Evolutionary conservation across 2,113 vertebrate species (phyloP), one percentile per base, ranked within the genome.

Genomic region (Crotalus helleri): DNA sequence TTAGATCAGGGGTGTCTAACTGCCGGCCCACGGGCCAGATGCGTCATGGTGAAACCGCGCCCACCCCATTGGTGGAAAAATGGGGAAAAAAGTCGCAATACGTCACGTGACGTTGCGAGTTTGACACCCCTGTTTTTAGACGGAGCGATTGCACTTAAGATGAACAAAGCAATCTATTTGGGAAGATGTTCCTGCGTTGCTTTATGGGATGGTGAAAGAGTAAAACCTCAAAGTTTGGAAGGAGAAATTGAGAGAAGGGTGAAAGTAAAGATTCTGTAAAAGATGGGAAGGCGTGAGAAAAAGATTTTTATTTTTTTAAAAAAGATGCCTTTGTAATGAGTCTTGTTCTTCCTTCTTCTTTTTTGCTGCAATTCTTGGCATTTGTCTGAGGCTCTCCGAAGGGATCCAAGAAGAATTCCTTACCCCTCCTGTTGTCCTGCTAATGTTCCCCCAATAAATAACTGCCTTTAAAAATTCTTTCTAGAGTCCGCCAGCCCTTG

Each of bases 401-500:
- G 95, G 95, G 94, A 95, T 74, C 29, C 9, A 13, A 33, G 57
- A 53, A 94, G 59, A 23, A 88, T 57, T 96, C 54, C 92, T 94
- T 91, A 87, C 93, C 21, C 5, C 1, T n/a, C 13, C 61, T 69
- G 12, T 92, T 53, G 94, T 91, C 61, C 3, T 3, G 85, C 93
- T 94, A 95, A 97, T 88, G 88, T 91, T 51, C 91, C 94, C 93
- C 4, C 69, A 81, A 0, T 97, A 98, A 98, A 97, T 97, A 88
- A 87, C 94, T 5, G 85, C 93, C 92, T 90, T 95, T 96, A 96
- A 96, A 96, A 96, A 96, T 94, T 95, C 97, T 97, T 97, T 97
- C 97, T 97, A 92, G 96, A 97, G 96, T 96, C 96, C 95, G 97
- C 97, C 96, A 97, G 96, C 97, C 96, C 94, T 90, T 93, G 95